Evolutionary conservation across 2,797 vertebrate genomes (phyloP).

Genomic region (Danio tinwini): DNA sequence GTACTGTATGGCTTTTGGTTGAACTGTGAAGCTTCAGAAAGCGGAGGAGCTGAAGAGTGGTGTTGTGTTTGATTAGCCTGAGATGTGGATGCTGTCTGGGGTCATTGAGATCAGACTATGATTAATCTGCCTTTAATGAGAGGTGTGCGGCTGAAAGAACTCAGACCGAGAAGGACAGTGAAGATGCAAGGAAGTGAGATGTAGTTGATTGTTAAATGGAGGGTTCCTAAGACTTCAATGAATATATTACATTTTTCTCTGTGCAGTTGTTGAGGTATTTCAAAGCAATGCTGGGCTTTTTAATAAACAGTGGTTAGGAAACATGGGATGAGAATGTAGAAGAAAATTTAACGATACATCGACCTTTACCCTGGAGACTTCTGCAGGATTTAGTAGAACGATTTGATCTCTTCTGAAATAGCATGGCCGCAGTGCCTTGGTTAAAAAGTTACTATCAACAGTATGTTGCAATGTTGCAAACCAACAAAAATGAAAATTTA

Average conservation of each 20-base stretch:
- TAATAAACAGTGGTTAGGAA: conserved; percentile 26
- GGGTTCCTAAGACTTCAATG: not conserved
- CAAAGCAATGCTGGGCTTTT: not conserved
- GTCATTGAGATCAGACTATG: not conserved
- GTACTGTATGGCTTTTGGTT: not conserved
- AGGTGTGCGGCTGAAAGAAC: not conserved
- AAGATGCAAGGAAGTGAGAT: conserved; percentile 5
- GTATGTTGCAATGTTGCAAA: conserved; percentile 1
- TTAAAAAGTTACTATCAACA: not conserved
- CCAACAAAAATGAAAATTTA: not conserved
- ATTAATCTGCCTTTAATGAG: conserved; percentile 26
- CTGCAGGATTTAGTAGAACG: conserved; percentile 11
- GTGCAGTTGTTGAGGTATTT: conserved; percentile 3
- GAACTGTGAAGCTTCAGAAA: not conserved
- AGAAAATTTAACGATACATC: conserved; percentile 4
- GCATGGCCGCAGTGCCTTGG: not conserved
- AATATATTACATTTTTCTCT: not conserved
- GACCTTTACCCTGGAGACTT: conserved; percentile 15
- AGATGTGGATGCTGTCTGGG: conserved; percentile 4
- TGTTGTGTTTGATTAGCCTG: not conserved
- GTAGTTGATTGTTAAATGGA: conserved; percentile 15
- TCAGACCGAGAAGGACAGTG: not conserved
- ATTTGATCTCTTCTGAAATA: conserved; percentile 20
- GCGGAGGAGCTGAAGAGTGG: not conserved
- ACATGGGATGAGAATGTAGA: conserved; percentile 24